Evolutionary conservation across 2,888 invertebrate species (phyloP).

Genomic region (Crossocerus cetratus): DNA sequence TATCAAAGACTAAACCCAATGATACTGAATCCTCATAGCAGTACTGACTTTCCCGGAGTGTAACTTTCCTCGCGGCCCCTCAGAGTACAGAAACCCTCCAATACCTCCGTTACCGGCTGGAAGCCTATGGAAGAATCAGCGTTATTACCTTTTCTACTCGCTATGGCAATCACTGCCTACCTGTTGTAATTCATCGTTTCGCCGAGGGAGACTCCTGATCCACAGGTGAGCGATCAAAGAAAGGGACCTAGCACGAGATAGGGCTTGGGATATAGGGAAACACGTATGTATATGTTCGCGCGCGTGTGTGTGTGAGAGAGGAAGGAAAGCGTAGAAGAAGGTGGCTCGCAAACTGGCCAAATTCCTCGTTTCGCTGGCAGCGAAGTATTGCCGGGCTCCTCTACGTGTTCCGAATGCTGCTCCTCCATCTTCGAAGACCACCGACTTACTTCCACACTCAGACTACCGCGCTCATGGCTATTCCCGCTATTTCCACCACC

Average conservation of each 20-base stretch:
- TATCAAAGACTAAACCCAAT: too few relatives aligned
- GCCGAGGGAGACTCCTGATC: slow-evolving; percentile 3
- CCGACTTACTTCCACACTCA: slow-evolving; percentile 32
- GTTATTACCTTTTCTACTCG: background rate
- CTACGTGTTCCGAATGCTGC: slow-evolving; percentile 67
- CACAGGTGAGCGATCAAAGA: slow-evolving; percentile 49
- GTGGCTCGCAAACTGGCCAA: slow-evolving; percentile 57
- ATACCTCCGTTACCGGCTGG: too few relatives aligned
- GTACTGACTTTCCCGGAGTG: too few relatives aligned
- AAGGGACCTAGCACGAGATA: slow-evolving; percentile 9
- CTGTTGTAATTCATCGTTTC: slow-evolving; percentile 29
- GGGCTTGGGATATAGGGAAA: background rate
- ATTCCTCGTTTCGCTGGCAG: slow-evolving; percentile 67
- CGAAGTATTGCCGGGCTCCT: slow-evolving; percentile 62
- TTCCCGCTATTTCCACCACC: slow-evolving; percentile 55
- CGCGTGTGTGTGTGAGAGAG: background rate
- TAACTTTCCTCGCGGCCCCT: too few relatives aligned
- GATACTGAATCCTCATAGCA: too few relatives aligned
- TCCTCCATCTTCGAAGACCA: slow-evolving; percentile 13
- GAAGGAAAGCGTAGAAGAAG: slow-evolving; percentile 23
- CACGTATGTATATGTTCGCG: too few relatives aligned
- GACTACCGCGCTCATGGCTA: slow-evolving; percentile 62
- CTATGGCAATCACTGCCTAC: background rate
- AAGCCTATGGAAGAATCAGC: background rate
- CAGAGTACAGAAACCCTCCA: too few relatives aligned